Evolutionary conservation across 2,797 vertebrate species (phyloP), one percentile per base, ranked within the genome.

Genomic region (Podarcis lilfordi): DNA sequence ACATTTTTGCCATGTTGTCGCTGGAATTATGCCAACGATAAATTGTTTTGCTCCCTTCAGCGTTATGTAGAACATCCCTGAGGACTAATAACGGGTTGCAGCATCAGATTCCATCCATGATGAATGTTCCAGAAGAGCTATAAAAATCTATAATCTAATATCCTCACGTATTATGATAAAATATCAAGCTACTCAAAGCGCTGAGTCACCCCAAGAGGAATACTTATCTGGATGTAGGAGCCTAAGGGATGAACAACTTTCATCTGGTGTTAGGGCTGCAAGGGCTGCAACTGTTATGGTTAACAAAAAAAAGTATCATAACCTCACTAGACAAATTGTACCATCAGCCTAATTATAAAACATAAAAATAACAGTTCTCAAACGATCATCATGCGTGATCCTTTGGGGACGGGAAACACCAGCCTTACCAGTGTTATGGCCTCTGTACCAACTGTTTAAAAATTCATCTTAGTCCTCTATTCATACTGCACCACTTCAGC

Each of bases 381-480:
- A 23, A 40, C 75, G 75, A 66, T 80, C 29, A 25, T 68, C 79
- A n/a, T 84, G 5, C 10, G 59, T 1, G 25, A 66, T 32, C 4
- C 35, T 59, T 68, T 21, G 25, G 61, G 59, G 40, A 40, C 43
- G 32, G 80, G 59, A 66, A 50, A 9, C 55, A 84, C 25, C 59
- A n/a, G 17, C 43, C 71, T 81, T 71, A 59, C 25, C 25, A 76
- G 32, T 64, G 50, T 50, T 84, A 45, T 82, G 68, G n/a, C 40
- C 10, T 80, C 76, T 87, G 80, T 45, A 82, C 37, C 21, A 43
- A 37, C 86, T 80, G 75, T 79, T 89, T 66, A 90, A 90, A 90
- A 80, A 87, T 84, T 82, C 64, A 89, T 90, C 64, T 68, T 55
- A 55, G 43, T 69, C 82, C 76, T 87, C 82, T 90, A 71, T 81